phyloP scores from a whole-genome alignment of 2,113 vertebrate genomes.

The Leucopsar rothschildi region DNA sequence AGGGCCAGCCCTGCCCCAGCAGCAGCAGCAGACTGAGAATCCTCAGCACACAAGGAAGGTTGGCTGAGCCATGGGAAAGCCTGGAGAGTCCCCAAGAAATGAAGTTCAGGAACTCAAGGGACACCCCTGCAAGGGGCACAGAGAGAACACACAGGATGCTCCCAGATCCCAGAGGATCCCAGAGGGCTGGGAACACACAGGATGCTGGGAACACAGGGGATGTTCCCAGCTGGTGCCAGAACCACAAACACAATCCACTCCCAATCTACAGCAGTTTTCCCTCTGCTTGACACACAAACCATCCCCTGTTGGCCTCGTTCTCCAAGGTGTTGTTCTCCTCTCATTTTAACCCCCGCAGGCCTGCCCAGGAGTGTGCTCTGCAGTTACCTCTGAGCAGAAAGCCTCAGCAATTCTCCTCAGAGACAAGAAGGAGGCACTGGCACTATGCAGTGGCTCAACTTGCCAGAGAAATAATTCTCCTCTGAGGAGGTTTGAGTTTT shows the following conservation, averaged over 20 bases:
- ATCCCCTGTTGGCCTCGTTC: not conserved
- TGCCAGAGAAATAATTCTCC: not conserved
- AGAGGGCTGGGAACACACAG: not conserved
- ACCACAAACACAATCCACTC: not conserved
- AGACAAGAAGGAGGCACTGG: not conserved
- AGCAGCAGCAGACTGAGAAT: not conserved
- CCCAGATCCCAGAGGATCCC: not conserved
- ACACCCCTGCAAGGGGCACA: not conserved
- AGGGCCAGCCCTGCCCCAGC: not conserved
- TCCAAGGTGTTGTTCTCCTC: not conserved
- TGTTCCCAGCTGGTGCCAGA: not conserved
- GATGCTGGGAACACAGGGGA: not conserved
- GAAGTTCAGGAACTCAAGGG: not conserved
- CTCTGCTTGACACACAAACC: not conserved
- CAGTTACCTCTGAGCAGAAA: not conserved
- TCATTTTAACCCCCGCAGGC: conserved; percentile 21
- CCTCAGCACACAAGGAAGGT: not conserved
- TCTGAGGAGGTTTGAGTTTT: not conserved
- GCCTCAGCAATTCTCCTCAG: not conserved
- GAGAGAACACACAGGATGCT: not conserved
- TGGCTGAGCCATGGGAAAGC: not conserved
- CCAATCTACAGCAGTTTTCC: not conserved
- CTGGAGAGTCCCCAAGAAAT: not conserved
- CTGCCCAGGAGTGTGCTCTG: not conserved
- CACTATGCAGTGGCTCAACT: not conserved